Percentiles rank a stretch among this genome's conserved stretches.
Evolutionary conservation across 1,140 invertebrate genomes (phyloP).

Genomic region (Carposina sasakii): DNA sequence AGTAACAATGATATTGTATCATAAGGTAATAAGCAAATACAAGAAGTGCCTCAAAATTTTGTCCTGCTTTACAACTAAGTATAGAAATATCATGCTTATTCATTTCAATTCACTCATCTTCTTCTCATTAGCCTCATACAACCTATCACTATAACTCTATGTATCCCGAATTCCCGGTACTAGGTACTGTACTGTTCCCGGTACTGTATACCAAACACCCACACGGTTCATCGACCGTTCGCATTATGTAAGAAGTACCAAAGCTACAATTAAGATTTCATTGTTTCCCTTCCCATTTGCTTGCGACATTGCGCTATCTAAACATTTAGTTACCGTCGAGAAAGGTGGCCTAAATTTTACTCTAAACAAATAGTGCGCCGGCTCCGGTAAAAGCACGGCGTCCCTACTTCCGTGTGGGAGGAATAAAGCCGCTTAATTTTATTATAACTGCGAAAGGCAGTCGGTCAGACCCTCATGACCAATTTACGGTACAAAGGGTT

Average conservation of each 20-base stretch:
- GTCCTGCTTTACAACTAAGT: too few relatives aligned
- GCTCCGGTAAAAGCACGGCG: conserved; percentile 18
- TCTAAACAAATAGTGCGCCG: conserved; percentile 29
- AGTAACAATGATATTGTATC: too few relatives aligned
- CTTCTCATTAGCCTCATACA: too few relatives aligned
- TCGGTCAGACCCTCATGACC: conserved; percentile 52
- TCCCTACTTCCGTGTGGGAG: conserved; percentile 17
- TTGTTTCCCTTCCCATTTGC: conserved; percentile 54
- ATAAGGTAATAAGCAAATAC: too few relatives aligned
- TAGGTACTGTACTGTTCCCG: too few relatives aligned
- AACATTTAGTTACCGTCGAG: conserved; percentile 39
- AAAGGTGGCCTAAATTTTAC: conserved; percentile 33
- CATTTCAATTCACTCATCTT: too few relatives aligned
- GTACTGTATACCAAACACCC: conserved; percentile 31
- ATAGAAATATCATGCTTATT: too few relatives aligned
- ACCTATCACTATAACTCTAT: too few relatives aligned
- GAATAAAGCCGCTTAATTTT: conserved; percentile 31
- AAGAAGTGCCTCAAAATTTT: too few relatives aligned
- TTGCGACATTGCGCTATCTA: conserved; percentile 61
- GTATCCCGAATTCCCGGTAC: too few relatives aligned
- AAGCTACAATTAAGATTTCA: conserved; percentile 59
- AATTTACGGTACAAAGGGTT: conserved; percentile 63
- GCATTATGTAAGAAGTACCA: conserved; percentile 40
- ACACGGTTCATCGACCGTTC: conserved; percentile 43
- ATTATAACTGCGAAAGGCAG: conserved; percentile 53